Evolutionary conservation across 2,888 invertebrate genomes (phyloP).

Genomic region (Lepidocyrtinus sp.): DNA sequence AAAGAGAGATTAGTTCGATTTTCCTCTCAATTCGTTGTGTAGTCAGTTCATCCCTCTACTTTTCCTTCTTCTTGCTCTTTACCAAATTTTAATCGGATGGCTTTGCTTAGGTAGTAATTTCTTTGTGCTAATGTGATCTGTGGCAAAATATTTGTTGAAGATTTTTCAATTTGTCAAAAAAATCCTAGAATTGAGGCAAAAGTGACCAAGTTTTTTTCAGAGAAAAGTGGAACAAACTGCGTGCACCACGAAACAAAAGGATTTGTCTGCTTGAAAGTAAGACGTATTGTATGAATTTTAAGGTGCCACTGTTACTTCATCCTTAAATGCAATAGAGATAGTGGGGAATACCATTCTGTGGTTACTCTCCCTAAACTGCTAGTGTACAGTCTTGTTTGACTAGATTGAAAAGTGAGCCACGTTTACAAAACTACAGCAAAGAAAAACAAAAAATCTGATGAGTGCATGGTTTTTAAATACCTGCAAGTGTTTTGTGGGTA

Average conservation of each 20-base stretch:
- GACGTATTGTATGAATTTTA: neutral
- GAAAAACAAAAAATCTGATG: neutral
- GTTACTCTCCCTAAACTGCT: neutral
- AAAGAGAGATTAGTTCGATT: neutral
- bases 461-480: neutral
- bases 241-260: constrained; percentile 26
- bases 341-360: neutral
- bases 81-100: neutral
- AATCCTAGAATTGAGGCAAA: neutral
- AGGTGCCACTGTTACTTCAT: neutral
- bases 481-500: neutral
- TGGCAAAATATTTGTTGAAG: neutral
- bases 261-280: constrained; percentile 6
- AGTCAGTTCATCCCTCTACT: neutral
- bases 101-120: neutral
- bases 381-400: constrained; percentile 38
- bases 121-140: neutral
- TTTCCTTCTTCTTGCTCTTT: neutral
- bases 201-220: constrained; percentile 14
- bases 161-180: neutral
- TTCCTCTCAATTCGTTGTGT: neutral
- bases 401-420: constrained; percentile 41
- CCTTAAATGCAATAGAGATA: constrained; percentile 16
- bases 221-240: constrained; percentile 37
- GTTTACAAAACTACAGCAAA: constrained; percentile 23